Percentiles rank a stretch among this genome's conserved stretches.
phyloP scores from a whole-genome alignment of 2,797 vertebrate species.

The Macropodus opercularis region DNA sequence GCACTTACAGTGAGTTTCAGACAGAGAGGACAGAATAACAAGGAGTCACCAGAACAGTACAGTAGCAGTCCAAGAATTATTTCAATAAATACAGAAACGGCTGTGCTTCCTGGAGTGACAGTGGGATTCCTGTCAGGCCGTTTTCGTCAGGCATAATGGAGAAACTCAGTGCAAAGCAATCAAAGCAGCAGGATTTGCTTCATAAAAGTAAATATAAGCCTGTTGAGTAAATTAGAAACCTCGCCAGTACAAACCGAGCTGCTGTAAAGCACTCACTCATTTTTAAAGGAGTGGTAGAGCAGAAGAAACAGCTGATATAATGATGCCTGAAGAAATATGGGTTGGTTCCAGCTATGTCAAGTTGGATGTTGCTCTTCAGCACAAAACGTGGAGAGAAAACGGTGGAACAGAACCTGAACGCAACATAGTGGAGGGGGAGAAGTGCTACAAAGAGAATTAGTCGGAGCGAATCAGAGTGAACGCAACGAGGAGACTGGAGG shows the following conservation, averaged over 20 bases:
- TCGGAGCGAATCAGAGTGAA: slow-evolving; percentile 11
- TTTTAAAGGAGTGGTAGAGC: background rate
- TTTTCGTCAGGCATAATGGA: slow-evolving; percentile 21
- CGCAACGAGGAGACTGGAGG: slow-evolving; percentile 23
- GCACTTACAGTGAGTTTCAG: slow-evolving; percentile 33
- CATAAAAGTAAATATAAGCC: slow-evolving; percentile 25
- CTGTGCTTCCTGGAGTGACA: slow-evolving; percentile 11
- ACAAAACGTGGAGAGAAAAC: slow-evolving; percentile 10
- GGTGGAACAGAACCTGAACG: slow-evolving; percentile 17
- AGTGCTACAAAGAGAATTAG: slow-evolving; percentile 11
- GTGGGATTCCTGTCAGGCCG: slow-evolving; percentile 1
- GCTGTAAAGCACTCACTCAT: background rate
- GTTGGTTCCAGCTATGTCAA: slow-evolving; percentile 13
- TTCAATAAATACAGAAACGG: slow-evolving; percentile 31
- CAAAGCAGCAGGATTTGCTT: slow-evolving; percentile 24
- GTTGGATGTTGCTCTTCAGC: slow-evolving; percentile 11
- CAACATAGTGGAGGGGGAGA: slow-evolving; percentile 1
- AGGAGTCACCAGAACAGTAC: slow-evolving; percentile 33
- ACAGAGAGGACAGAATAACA: slow-evolving; percentile 28
- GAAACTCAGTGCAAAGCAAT: slow-evolving; percentile 26
- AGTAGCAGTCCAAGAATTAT: slow-evolving; percentile 25
- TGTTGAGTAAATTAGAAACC: slow-evolving; percentile 19
- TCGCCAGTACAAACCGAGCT: background rate
- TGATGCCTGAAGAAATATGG: background rate
- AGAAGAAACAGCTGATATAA: background rate